These are phyloP conservation scores for Apaloderma vittatum DNA, from an alignment of 2,113 vertebrate species.

Conservation along the genomic window DNA sequence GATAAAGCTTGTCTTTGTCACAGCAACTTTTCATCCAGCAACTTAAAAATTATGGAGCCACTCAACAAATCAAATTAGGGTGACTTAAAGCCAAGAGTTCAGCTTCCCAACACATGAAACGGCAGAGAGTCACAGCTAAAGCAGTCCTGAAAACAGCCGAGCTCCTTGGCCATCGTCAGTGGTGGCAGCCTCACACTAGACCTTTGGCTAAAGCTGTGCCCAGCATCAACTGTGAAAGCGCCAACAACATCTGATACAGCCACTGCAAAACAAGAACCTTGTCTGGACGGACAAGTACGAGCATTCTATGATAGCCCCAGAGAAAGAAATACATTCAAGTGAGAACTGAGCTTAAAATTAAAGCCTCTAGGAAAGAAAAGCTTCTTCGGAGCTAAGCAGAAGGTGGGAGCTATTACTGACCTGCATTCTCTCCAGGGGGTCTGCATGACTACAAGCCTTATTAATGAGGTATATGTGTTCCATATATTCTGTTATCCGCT, in stretches of 20 bases:
- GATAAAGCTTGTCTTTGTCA: background rate
- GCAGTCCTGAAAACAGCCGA: background rate
- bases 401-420: conserved; percentile 65
- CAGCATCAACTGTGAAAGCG: background rate
- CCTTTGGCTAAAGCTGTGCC: background rate
- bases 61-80: background rate
- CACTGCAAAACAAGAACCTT: background rate
- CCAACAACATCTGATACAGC: background rate
- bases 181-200: background rate
- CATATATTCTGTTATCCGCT: conserved; percentile 97
- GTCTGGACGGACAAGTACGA: background rate
- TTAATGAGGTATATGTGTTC: conserved; percentile 96
- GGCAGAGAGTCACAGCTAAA: background rate
- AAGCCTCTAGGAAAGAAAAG: background rate
- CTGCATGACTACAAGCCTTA: conserved; percentile 85
- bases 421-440: conserved; percentile 94
- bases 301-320: background rate
- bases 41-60: background rate
- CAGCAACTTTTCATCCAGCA: background rate
- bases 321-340: background rate
- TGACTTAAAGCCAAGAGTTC: background rate
- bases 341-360: background rate
- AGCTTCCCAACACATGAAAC: background rate
- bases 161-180: background rate
- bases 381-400: background rate